Percentiles rank a stretch among this genome's conserved stretches.
phyloP scores from a whole-genome alignment of 2,797 vertebrate genomes.

The Urosaurus nigricauda region DNA sequence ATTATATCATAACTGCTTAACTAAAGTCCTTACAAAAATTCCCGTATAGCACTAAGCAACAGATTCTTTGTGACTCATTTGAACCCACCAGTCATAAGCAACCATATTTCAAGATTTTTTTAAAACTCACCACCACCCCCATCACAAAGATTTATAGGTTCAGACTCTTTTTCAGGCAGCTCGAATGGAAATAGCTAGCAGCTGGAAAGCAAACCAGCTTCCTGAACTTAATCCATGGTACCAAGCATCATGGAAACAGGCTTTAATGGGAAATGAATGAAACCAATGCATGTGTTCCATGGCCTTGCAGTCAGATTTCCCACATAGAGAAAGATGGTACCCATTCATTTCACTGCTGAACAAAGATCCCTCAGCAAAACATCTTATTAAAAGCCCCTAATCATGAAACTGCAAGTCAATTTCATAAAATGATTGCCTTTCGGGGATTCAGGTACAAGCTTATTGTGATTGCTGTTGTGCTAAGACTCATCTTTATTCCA shows the following conservation, averaged over 20 bases:
- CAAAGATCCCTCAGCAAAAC: background rate
- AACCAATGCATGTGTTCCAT: background rate
- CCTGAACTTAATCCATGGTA: background rate
- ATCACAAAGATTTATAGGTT: background rate
- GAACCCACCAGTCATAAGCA: background rate
- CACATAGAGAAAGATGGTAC: background rate
- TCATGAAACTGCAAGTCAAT: background rate
- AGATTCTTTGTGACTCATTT: background rate
- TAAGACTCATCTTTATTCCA: no score
- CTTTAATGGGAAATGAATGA: background rate
- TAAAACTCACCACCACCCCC: background rate
- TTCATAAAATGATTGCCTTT: background rate
- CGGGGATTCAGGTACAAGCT: no score
- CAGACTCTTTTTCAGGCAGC: slow-evolving; percentile 10
- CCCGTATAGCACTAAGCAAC: background rate
- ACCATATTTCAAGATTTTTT: slow-evolving; percentile 10
- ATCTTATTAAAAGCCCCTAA: slow-evolving; percentile 7
- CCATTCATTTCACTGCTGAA: background rate
- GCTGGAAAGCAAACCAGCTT: background rate
- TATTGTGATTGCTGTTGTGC: background rate
- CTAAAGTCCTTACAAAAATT: slow-evolving; percentile 57
- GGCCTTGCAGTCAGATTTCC: background rate
- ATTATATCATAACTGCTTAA: slow-evolving; percentile 71
- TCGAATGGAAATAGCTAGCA: slow-evolving; percentile 15
- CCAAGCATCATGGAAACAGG: background rate